Base-by-base conservation (phyloP, 2,113 vertebrate species). In the Coptodon rendalli region DNA sequence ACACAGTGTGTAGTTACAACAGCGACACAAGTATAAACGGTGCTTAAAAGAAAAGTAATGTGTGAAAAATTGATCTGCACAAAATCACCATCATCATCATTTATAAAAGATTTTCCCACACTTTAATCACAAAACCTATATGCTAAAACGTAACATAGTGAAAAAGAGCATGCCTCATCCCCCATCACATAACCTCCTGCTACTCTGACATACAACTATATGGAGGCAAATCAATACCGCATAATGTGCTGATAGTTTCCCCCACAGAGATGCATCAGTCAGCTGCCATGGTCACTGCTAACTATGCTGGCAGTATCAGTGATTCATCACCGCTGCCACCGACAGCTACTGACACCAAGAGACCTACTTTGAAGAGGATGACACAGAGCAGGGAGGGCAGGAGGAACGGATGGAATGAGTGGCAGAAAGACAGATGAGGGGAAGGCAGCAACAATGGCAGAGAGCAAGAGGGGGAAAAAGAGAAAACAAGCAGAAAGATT, bases 171-270 rank as follows among this genome's bases (percentile, higher is more conserved):
- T 24, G 66, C 43, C 24, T n/a, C 36, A 73, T 10, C 40, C 19
- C 53, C 59, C 56, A 53, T 89, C 81, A 57, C 34, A 66, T 66
- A 56, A 86, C 9, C 24, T n/a, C 27, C 54, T 80, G 80, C 66
- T 53, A 29, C 84, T 40, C 59, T 87, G 87, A 89, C 89, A 84
- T 82, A 85, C 81, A 83, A 56, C 54, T 63, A 84, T 31, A 84
- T 71, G 40, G 59, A 87, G 91, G 43, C 59, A 71, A 90, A 95
- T 95, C 93, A 90, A 94, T 95, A 89, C 71, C 36, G 89, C 80
- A 91, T 93, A 91, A 91, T 91, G 89, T 59, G 88, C 89, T 52
- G 87, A 90, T 88, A 84, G 92, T 92, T 93, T 89, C 83, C 92
- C 84, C 73, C 63, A 80, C 54, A 86, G 86, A 92, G 85, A 86